Conservation (phyloP, 1,140 invertebrate species). For the Sminthurides bifidus region DNA sequence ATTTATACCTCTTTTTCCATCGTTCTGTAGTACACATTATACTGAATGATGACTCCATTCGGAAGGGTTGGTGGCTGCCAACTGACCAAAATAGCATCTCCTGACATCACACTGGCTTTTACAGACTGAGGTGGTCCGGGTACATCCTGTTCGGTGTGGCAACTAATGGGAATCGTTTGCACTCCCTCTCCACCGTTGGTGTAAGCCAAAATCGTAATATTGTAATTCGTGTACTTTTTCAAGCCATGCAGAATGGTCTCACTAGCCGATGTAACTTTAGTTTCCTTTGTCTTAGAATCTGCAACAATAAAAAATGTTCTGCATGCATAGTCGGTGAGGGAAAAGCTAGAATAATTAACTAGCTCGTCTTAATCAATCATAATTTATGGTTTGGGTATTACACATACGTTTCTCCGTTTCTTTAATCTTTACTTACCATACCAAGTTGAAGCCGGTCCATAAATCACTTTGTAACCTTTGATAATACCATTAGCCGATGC, state of each 20-base stretch:
- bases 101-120: constrained; percentile 82
- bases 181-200: constrained; percentile 94
- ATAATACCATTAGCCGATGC: constrained; percentile 85
- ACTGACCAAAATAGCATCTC: constrained; percentile 77
- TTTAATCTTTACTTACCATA: constrained; percentile 57
- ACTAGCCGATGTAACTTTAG: constrained; percentile 78
- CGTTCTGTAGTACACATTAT: constrained; percentile 79
- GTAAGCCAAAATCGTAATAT: constrained; percentile 87
- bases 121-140: constrained; percentile 83
- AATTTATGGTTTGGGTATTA: background rate
- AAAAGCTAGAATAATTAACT: constrained; percentile 4
- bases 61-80: constrained; percentile 84
- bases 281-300: constrained; percentile 84
- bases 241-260: constrained; percentile 84
- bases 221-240: constrained; percentile 94
- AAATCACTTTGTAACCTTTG: constrained; percentile 92
- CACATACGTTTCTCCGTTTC: too few species aligned
- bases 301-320: constrained; percentile 26
- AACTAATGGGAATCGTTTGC: constrained; percentile 75
- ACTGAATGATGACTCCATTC: constrained; percentile 85
- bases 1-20: constrained; percentile 39
- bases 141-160: constrained; percentile 79
- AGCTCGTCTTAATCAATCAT: background rate
- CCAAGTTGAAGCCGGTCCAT: constrained; percentile 81
- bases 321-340: constrained; percentile 27